Evolutionary conservation across 2,113 vertebrate species (phyloP), one percentile per base, ranked within the genome.

Genomic region (Hippocampus zosterae): DNA sequence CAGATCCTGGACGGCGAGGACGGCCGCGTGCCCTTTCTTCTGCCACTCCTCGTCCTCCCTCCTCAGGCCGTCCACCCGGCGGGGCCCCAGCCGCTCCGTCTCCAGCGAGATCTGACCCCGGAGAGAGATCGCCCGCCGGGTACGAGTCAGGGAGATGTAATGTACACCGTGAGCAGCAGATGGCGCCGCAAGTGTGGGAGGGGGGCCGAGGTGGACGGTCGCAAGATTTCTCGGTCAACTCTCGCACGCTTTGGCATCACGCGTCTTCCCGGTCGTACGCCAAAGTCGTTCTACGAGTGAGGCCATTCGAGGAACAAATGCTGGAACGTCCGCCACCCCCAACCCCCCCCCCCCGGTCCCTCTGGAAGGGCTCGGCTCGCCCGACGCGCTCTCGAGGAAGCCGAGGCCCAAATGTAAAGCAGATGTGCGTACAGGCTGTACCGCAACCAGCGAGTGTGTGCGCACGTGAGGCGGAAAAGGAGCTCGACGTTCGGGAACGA

Each of bases 31-130:
- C 41, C 96, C 97, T 84, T 98, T 98, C 87, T 89, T 94, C 87
- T 97, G 95, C 97, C 97, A 98, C 69, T 98, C 96, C 2, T 95
- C 93, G 66, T 98, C 96, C 90, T 99, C 96, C 79, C 93, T 95
- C 74, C 91, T 92, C 71, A 99, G 91, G 70, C 93, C 91, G 74
- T 98, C 95, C 83, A 99, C 95, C 42, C 97, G 94, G 67, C 96
- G 93, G 18, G 96, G 97, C 2, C 97, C 97, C 70, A 98, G 89
- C n/a, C 95, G 96, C 92, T 98, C 97, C 71, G 96, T 98, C 86
- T 98, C 95, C 90, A 99, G 88, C 0, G 94, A 96, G 85, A 98
- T 98, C 97, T 99, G 91, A 85, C 61, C 80, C 1, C 13, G 3
- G 18, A 9, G 3, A 12, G 8, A 25, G 25, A 5, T 9, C 1